phyloP scores from a whole-genome alignment of 92 coral and sea anemone species.

The Parazoanthus swiftii region DNA sequence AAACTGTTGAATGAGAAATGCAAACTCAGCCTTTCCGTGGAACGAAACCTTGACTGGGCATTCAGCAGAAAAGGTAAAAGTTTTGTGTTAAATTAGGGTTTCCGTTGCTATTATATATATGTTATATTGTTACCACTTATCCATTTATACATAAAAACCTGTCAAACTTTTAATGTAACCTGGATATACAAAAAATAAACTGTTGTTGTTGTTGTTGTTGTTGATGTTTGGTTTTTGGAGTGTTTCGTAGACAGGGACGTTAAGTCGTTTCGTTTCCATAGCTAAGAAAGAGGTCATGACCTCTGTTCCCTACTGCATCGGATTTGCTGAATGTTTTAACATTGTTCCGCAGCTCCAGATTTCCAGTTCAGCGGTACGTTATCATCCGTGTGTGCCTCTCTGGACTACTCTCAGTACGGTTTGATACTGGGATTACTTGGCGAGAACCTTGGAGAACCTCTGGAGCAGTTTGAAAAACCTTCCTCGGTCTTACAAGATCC shows the following conservation, averaged over 20 bases:
- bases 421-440: constrained; percentile 91
- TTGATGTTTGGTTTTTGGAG: too few relatives aligned
- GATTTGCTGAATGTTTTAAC: neutral
- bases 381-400: constrained; percentile 81
- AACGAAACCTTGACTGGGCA: constrained; percentile 98
- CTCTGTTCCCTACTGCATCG: neutral
- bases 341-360: constrained; percentile 76
- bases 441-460: constrained; percentile 88
- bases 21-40: constrained; percentile 79
- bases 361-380: constrained; percentile 87
- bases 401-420: constrained; percentile 96
- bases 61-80: constrained; percentile 85
- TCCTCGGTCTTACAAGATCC: constrained; percentile 94
- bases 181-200: too few relatives aligned
- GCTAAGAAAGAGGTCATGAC: neutral
- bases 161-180: too few relatives aligned
- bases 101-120: too few relatives aligned
- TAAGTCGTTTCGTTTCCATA: neutral
- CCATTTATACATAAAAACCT: too few relatives aligned
- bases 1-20: constrained; percentile 88
- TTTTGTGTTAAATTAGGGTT: neutral
- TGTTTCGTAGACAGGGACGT: too few relatives aligned
- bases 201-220: too few relatives aligned
- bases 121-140: too few relatives aligned
- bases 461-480: constrained; percentile 94